These are phyloP conservation scores for Aphaenogaster rudis DNA, from an alignment of 1,140 invertebrate genomes.

Conservation along the genomic window DNA sequence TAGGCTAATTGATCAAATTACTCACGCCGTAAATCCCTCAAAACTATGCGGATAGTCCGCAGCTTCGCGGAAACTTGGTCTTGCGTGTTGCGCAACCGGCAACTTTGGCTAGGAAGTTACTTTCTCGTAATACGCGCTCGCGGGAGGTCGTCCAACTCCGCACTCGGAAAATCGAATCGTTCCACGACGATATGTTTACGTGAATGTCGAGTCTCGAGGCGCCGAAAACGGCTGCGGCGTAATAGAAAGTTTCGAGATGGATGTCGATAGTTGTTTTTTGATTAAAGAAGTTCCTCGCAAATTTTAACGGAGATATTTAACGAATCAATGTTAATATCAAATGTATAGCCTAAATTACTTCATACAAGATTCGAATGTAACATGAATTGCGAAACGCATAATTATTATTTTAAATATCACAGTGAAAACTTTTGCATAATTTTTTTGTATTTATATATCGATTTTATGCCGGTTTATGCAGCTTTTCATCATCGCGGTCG, in stretches of 20 bases:
- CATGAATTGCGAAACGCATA: background rate
- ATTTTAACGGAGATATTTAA: background rate
- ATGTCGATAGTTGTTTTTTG: background rate
- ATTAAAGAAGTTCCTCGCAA: background rate
- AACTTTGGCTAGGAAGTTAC: constrained; percentile 42
- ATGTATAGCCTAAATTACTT: background rate
- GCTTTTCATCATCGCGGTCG: constrained; percentile 21
- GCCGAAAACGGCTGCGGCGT: constrained; percentile 1
- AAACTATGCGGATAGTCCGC: constrained; percentile 53
- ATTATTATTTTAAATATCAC: constrained; percentile 1
- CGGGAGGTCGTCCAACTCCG: constrained; percentile 31
- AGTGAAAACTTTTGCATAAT: background rate
- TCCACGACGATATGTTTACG: constrained; percentile 25
- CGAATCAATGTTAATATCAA: background rate
- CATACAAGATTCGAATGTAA: background rate
- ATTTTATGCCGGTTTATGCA: background rate
- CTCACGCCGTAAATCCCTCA: constrained; percentile 32
- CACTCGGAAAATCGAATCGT: constrained; percentile 52
- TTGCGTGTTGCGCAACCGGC: background rate
- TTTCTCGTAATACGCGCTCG: constrained; percentile 41
- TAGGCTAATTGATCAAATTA: constrained; percentile 55
- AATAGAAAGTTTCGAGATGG: constrained; percentile 9
- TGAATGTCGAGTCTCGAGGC: constrained; percentile 6
- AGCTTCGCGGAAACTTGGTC: constrained; percentile 29
- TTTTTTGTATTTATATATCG: background rate